Evolutionary conservation across 2,113 vertebrate genomes (phyloP).

Genomic region (Eolophus roseicapilla): DNA sequence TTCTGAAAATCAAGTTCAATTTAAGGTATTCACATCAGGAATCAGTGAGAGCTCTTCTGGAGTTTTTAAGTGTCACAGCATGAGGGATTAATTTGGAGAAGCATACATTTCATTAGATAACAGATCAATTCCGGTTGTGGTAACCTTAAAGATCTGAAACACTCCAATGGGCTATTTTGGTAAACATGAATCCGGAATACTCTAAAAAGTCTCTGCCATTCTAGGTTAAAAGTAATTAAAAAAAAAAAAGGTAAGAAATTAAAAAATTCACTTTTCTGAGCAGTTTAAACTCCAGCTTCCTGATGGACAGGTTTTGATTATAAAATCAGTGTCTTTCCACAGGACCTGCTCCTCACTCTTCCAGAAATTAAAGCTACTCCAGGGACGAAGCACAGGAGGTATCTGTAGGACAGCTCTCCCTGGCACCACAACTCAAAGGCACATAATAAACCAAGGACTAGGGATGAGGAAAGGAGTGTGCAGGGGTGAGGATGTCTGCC

Average conservation of each 20-base stretch:
- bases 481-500: background rate
- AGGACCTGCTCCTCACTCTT: background rate
- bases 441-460: background rate
- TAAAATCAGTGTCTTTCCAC: background rate
- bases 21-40: background rate
- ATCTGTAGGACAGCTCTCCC: background rate
- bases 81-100: background rate
- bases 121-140: fast-evolving
- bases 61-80: background rate
- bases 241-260: background rate
- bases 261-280: background rate
- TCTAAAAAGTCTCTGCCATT: background rate
- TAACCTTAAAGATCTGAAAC: background rate
- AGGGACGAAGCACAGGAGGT: background rate
- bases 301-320: background rate
- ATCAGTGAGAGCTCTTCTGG: background rate
- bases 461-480: background rate
- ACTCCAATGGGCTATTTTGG: background rate
- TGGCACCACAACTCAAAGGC: background rate
- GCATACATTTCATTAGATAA: background rate
- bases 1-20: background rate
- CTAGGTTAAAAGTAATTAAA: background rate
- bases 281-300: background rate
- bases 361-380: background rate
- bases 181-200: background rate